phyloP scores from a whole-genome alignment of 2,113 vertebrate species.

The Odocoileus virginianus region DNA sequence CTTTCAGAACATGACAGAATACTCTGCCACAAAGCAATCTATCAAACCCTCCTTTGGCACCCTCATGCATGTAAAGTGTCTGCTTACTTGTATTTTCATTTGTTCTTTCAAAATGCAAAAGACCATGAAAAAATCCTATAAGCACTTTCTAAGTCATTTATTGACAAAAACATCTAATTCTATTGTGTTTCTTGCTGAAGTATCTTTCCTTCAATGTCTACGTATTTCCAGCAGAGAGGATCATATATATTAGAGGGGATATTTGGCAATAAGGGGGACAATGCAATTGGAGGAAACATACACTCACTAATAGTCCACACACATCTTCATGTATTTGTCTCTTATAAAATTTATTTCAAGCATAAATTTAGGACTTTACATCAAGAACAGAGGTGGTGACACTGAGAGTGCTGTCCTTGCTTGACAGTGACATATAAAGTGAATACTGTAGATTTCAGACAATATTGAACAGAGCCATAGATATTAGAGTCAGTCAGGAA shows the following conservation, averaged over 20 bases:
- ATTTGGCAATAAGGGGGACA: neutral
- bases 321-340: neutral
- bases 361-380: neutral
- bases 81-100: neutral
- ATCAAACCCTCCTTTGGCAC: neutral
- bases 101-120: neutral
- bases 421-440: neutral
- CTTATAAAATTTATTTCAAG: neutral
- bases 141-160: neutral
- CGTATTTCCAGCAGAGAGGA: neutral
- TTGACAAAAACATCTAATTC: neutral
- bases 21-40: neutral
- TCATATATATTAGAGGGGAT: neutral
- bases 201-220: neutral
- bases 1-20: neutral
- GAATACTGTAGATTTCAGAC: neutral
- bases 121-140: neutral
- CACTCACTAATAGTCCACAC: neutral
- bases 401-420: neutral
- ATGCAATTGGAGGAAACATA: neutral
- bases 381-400: neutral
- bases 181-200: neutral
- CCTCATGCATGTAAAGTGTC: neutral
- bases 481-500: neutral
- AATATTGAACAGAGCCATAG: neutral